Base-by-base conservation (phyloP, 2,888 invertebrate species). In the Lepeophtheirus nordmannii region DNA sequence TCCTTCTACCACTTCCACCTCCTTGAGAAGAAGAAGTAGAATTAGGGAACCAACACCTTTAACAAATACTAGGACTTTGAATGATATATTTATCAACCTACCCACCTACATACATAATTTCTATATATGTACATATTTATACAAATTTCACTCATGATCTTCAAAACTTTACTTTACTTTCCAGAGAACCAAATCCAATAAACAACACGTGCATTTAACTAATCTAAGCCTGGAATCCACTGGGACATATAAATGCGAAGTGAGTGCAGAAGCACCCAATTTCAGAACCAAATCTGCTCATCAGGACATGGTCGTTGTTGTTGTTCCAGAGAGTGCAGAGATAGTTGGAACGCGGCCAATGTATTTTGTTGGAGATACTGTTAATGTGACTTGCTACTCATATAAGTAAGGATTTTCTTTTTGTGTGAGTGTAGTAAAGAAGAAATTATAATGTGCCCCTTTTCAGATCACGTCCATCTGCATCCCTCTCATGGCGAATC, bases 221-320 rank as follows among this genome's bases (percentile, higher is more conserved):
- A 59, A 59, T 23, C 37, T 59, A 17, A 59, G 23, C 11, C 37
- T 59, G 12, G 22, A 20, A 17, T 59, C 60, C n/a, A 38, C 23
- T 11, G 60, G 60, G n/a, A 59, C 60, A 1, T 59, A 20, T 23
- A 64, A 41, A 64, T 64, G 64, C n/a, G 64, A 64, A 56, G 64
- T 64, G 20, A 64, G 64, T 30, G 64, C 64, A 17, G 64, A 64
- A 40, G 64, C 64, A 14, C 64, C 64, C 39, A 64, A 37, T 64
- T 64, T 64, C 23, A 10, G 64, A n/a, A 64, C 64, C 1, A 64
- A 64, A 56, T 41, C 20, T 40, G 64, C 53, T n/a, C 22, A 64
- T 22, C 53, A 64, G 56, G 64, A 46, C 60, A 59, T 59, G 60
- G 60, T 59, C n/a, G 60, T 59, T 17, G 60, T 59, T 17, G 60